These are phyloP conservation scores for Odontomyia ornata DNA, from an alignment of 2,888 invertebrate species.

Conservation along the genomic window DNA sequence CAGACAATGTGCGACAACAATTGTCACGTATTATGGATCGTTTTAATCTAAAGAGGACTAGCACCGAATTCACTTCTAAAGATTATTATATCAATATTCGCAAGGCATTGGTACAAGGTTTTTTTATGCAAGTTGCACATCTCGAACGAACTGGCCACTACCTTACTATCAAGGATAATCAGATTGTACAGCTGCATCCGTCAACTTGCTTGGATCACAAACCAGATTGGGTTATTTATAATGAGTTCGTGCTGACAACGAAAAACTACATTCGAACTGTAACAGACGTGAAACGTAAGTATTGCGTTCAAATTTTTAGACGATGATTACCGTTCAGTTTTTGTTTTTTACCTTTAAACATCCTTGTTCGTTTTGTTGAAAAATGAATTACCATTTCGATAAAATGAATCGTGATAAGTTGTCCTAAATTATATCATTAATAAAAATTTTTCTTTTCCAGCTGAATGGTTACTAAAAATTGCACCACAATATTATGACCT, in stretches of 20 bases:
- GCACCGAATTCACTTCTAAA: slow-evolving; percentile 97
- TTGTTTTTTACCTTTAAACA: neutral
- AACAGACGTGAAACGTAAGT: slow-evolving; percentile 97
- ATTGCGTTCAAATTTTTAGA: neutral
- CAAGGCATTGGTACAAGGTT: slow-evolving; percentile 97
- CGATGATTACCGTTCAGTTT: neutral
- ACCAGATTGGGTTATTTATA: slow-evolving; percentile 99
- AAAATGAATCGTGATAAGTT: no score
- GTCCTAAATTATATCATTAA: no score
- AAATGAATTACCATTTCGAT: no score
- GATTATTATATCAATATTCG: slow-evolving; percentile 99
- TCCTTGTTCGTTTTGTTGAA: no score
- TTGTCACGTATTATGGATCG: slow-evolving; percentile 98
- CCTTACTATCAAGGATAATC: slow-evolving; percentile 98
- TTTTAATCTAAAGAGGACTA: slow-evolving; percentile 90
- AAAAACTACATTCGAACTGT: slow-evolving; percentile 99
- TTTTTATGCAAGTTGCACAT: slow-evolving; percentile 99
- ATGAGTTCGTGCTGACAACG: slow-evolving; percentile 99
- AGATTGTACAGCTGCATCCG: slow-evolving; percentile 98
- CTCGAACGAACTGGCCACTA: slow-evolving; percentile 98
- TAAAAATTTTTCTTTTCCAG: slow-evolving; percentile 68
- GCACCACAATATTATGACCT: slow-evolving; percentile 99
- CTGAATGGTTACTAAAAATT: slow-evolving; percentile 93
- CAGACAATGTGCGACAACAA: slow-evolving; percentile 97
- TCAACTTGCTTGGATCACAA: slow-evolving; percentile 99